These are phyloP conservation scores for Drosophila elegans DNA, from an alignment of 1,140 invertebrate species.

Conservation along the genomic window DNA sequence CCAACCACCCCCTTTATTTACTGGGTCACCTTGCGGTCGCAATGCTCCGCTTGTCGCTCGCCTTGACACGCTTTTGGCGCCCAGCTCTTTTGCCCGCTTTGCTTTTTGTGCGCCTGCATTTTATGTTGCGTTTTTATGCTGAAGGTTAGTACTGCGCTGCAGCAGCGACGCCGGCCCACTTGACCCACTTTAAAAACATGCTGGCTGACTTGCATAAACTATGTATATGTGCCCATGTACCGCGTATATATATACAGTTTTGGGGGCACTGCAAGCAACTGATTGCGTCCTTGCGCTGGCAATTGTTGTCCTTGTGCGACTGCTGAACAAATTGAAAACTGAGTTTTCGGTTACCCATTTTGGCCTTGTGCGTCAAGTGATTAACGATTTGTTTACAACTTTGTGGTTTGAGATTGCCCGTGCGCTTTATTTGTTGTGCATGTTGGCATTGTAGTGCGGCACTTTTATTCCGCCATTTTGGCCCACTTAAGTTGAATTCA, in stretches of 20 bases:
- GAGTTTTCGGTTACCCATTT: constrained; percentile 32
- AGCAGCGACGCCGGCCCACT: constrained; percentile 37
- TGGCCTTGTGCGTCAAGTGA: constrained; percentile 50
- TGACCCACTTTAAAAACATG: constrained; percentile 56
- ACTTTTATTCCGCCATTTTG: constrained; percentile 9
- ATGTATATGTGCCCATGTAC: not conserved
- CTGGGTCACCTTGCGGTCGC: constrained; percentile 70
- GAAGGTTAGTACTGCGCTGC: constrained; percentile 66
- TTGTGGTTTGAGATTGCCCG: constrained; percentile 19
- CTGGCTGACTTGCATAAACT: constrained; percentile 3
- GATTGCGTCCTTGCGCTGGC: constrained; percentile 65
- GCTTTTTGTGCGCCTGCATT: constrained; percentile 69
- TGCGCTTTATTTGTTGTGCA: constrained; percentile 9
- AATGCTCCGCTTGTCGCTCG: constrained; percentile 40
- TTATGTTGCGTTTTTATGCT: constrained; percentile 77
- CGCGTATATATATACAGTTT: constrained; percentile 1
- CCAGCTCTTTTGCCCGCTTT: constrained; percentile 22
- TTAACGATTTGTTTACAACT: constrained; percentile 70
- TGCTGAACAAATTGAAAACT: constrained; percentile 51
- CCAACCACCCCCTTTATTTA: constrained; percentile 52
- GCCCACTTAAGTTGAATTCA: constrained; percentile 20
- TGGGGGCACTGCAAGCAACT: constrained; percentile 32
- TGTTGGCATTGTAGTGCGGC: not conserved
- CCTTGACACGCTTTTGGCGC: constrained; percentile 72
- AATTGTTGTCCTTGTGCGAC: constrained; percentile 52